phyloP scores from a whole-genome alignment of 1,140 invertebrate genomes.

The Apis cerana region DNA sequence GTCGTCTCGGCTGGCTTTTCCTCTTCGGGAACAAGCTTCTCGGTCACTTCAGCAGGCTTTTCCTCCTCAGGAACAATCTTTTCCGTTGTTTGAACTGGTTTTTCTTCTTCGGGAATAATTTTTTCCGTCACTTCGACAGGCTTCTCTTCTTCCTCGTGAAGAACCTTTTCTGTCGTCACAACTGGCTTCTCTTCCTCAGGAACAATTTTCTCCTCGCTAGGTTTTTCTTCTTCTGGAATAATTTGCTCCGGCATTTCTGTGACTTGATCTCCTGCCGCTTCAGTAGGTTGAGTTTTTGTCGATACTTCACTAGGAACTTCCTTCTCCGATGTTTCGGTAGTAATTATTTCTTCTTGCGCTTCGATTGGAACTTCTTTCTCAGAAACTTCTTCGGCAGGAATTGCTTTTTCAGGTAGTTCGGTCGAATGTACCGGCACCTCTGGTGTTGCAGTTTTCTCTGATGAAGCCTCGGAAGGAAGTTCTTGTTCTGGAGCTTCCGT shows the following conservation, averaged over 20 bases:
- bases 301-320: background rate
- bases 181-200: constrained; percentile 62
- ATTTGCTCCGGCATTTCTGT: background rate
- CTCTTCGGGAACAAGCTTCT: constrained; percentile 5
- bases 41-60: background rate
- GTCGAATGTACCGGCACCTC: background rate
- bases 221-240: constrained; percentile 6
- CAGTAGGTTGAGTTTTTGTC: constrained; percentile 5
- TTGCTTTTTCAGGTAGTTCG: background rate
- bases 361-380: constrained; percentile 12
- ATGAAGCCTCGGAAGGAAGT: constrained; percentile 18
- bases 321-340: background rate
- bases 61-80: constrained; percentile 25
- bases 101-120: constrained; percentile 27
- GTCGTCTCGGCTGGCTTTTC: background rate
- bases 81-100: constrained; percentile 24
- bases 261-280: background rate
- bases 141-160: constrained; percentile 21
- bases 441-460: constrained; percentile 23
- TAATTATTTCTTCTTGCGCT: background rate
- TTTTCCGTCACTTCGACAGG: constrained; percentile 15
- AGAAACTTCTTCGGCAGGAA: constrained; percentile 47
- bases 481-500: background rate
- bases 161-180: constrained; percentile 17
- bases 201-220: constrained; percentile 7